A percentile compares a stretch with the other conserved stretches of the same genome.
These are phyloP conservation scores for Epinotia bilunana DNA, from an alignment of 2,888 invertebrate species.

Conservation along the genomic window DNA sequence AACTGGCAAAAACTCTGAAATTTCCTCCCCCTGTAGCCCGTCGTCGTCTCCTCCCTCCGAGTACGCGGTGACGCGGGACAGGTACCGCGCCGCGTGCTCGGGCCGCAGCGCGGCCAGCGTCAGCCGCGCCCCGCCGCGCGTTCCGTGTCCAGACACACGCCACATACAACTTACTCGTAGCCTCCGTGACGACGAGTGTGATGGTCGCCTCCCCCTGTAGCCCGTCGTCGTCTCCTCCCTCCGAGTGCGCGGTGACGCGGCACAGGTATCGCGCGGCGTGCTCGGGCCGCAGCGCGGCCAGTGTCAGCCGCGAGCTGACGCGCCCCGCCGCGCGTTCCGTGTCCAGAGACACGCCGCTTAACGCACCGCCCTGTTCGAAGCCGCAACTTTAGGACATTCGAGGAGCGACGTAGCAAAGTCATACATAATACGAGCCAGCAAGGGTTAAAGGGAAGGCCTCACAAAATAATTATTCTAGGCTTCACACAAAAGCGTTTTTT, in stretches of 20 bases:
- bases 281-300: constrained; percentile 82
- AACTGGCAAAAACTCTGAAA: too few species aligned
- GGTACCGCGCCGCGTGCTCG: too few species aligned
- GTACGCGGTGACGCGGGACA: too few species aligned
- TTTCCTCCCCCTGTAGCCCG: too few species aligned
- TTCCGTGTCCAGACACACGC: constrained; percentile 87
- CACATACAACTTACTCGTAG: constrained; percentile 41
- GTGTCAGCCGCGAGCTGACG: constrained; percentile 85
- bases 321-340: constrained; percentile 85
- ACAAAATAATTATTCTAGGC: too few species aligned
- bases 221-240: constrained; percentile 49
- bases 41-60: too few species aligned
- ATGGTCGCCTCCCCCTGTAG: constrained; percentile 43
- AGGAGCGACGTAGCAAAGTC: too few species aligned
- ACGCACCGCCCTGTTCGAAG: not conserved
- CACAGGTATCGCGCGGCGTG: constrained; percentile 86
- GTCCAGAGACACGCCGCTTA: constrained; percentile 86
- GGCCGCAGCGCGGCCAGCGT: too few species aligned
- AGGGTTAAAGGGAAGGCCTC: too few species aligned
- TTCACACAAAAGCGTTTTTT: too few species aligned
- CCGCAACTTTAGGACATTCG: too few species aligned
- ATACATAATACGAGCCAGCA: too few species aligned
- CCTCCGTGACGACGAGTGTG: constrained; percentile 42
- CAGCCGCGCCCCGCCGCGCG: constrained; percentile 78
- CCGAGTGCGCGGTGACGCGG: constrained; percentile 71